Percentiles rank a stretch among this genome's conserved stretches.
phyloP scores from a whole-genome alignment of 2,113 vertebrate genomes.

The Nettapus auritus region DNA sequence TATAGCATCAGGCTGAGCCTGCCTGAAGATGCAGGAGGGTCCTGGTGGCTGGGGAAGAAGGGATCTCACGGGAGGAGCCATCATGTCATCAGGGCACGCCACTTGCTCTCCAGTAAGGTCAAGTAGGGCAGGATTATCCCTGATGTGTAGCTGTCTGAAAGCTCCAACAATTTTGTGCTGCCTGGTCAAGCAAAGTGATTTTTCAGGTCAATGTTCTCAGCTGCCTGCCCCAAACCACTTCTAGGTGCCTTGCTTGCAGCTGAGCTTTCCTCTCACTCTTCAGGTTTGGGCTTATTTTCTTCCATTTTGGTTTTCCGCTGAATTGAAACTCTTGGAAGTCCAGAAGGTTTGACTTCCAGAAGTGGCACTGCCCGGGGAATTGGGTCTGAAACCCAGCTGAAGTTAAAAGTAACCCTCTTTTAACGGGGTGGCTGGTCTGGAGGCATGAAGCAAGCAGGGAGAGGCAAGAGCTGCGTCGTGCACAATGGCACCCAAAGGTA shows the following conservation, averaged over 20 bases:
- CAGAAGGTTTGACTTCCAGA: neutral
- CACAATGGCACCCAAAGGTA: neutral
- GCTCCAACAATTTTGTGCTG: neutral
- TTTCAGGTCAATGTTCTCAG: neutral
- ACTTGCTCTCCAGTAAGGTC: neutral
- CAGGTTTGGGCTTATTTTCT: neutral
- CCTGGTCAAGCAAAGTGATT: neutral
- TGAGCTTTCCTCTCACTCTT: accelerated
- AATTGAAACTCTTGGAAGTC: neutral
- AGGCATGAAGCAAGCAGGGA: neutral
- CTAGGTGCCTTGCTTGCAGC: neutral
- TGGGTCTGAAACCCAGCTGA: neutral
- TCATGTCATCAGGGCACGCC: neutral
- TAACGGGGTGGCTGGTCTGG: neutral
- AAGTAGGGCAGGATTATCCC: neutral
- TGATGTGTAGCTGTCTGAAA: neutral
- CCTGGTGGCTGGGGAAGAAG: neutral
- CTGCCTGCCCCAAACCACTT: neutral
- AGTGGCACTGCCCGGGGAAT: neutral
- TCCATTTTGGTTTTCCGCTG: accelerated
- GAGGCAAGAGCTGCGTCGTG: neutral
- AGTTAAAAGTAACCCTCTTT: accelerated
- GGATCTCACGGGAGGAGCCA: neutral
- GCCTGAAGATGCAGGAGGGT: neutral
- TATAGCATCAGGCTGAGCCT: accelerated